Base-by-base conservation (phyloP, 2,113 vertebrate genomes). In the Opisthocomus hoazin region DNA sequence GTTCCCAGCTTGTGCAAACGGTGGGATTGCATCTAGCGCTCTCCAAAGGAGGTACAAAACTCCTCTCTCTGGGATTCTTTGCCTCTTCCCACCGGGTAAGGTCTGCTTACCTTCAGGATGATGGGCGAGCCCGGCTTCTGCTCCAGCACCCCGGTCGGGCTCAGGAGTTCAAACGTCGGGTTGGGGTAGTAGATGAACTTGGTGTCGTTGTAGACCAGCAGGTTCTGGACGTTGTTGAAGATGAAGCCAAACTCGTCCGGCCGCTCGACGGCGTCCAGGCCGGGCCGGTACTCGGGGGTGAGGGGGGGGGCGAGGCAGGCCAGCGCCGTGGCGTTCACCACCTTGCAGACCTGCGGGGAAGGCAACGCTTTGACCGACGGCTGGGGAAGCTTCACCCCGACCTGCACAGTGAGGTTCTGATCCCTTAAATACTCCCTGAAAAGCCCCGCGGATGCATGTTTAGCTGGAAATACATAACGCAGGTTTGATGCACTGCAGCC, bases 131-230 rank as follows among this genome's bases (percentile, higher is more conserved):
- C 99, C 0, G 99, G 99, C 58, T 99, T 99, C 94, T 99, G 99
- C 96, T 99, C 99, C 97, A 99, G 97, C 80, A 99, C 92, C 0
- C 99, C 99, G 0, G 91, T 98, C 4, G 98, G 94, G 97, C 99
- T 99, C 75, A 99, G 98, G 5, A 99, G 98, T 36, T 99, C 99
- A 15, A 99, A 99, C 15, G 98, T 99, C 1, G 99, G 99, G 97
- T 99, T 99, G 37, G 99, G 99, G 93, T 99, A 99, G 97, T 99
- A 99, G 84, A 99, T 98, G 93, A 99, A 99, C 97, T 99, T 99
- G 95, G 99, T 99, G 98, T 99, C 99, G 7, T 99, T 99, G 98
- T 99, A 99, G 95, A 99, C 97, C 74, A 99, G 98, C 93, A 99
- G 97, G 22, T 99, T 97, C 94, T 99, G 99, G 46, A 99, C 99